Evolutionary conservation across 2,113 vertebrate species (phyloP), one percentile per base, ranked within the genome.

Genomic region (Ammodytes dubius): DNA sequence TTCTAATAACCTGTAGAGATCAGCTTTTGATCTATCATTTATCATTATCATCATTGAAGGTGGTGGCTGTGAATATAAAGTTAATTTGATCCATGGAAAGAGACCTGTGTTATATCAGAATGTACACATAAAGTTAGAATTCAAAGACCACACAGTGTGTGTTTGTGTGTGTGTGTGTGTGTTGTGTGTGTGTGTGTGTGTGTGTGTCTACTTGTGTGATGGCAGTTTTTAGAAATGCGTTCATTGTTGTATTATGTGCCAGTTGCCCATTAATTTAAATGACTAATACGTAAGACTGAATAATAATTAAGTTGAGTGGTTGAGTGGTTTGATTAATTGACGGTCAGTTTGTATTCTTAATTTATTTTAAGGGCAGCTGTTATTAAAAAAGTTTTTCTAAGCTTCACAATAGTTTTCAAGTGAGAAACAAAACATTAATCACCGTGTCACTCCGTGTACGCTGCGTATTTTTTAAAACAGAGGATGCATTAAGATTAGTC

Each of bases 21-120:
- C 64, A 67, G 54, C 58, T 76, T 92, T 91, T 93, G 84, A 93
- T 90, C 76, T 86, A 75, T 92, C 87, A 87, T 91, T 90, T 85
- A 87, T 27, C 27, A 74, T 73, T 47, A 82, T 27, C 27, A 27
- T 27, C 27, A 27, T 27, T 86, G 74, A 81, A 71, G 68, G 45
- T n/a, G 74, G 49, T 68, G 45, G 57, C 6, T 52, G 39, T 88
- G 75, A 89, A 88, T 90, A 69, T 77, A 84, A 77, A 80, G 54
- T 65, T 45, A 1, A 45, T 76, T 7, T 37, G 68, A 59, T 56
- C 43, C 56, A 9, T 59, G 10, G 71, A 27, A 53, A 67, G 64
- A n/a, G 46, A 50, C 11, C 8, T 19, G 17, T 45, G 11, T 74
- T 73, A 64, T 56, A 64, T 56, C 50, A 13, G 75, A 65, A 71